Evolutionary conservation across 2,888 invertebrate genomes (phyloP), one percentile per base, ranked within the genome.

Genomic region (Brenthis hecate): DNA sequence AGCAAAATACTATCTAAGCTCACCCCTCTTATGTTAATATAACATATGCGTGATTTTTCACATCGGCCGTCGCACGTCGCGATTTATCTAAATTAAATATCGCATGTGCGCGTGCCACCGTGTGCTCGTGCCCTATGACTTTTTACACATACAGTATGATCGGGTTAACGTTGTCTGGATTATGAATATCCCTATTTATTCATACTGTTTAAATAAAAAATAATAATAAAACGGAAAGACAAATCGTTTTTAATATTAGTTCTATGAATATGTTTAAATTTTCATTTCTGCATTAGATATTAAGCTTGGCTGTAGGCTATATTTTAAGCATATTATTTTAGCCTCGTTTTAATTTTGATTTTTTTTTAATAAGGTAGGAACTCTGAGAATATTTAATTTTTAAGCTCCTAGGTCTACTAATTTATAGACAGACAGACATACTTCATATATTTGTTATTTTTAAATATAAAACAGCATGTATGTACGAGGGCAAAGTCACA

Each of bases 61-160:
- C 82, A 81, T 77, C 83, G 82, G 79, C 76, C 80, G 83, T 84
- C 86, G 89, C 86, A 86, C 89, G 88, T 88, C 88, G 87, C 91
- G 92, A 92, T 92, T 92, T 92, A 92, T 92, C 92, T 92, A 92
- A 92, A 92, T 92, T 91, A 92, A 92, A 91, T 85, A 92, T 92
- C 92, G 85, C 83, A 88, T 82, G 87, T 86, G 88, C 89, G 85
- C 86, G 90, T 86, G 78, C 74, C 76, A 56, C 78, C 86, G 81
- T 80, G 73, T 82, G 85, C 80, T 81, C 82, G 78, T 79, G 81
- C 81, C 84, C 82, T 84, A 76, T 80, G 82, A 82, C 81, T 86
- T 81, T 79, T 76, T 75, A 60, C 60, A 73, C 76, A 81, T 85
- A 88, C 85, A 75, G 88, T 72, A 68, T 73, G 73, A 71, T 66